Conservation (phyloP, 1,140 invertebrate genomes). For the Drosophila auraria region DNA sequence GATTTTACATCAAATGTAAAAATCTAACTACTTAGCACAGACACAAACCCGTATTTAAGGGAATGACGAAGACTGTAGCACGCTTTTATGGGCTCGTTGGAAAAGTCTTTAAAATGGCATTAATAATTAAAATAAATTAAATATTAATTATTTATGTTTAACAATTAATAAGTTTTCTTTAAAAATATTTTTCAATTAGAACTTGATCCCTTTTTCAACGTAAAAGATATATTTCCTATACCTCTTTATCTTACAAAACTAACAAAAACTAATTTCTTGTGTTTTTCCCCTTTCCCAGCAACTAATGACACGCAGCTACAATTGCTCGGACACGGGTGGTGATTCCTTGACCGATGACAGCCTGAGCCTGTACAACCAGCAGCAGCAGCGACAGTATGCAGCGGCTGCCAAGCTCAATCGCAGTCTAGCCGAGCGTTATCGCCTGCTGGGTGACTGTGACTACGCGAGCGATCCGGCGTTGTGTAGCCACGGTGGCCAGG, state of each 20-base stretch:
- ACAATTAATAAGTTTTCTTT: background rate
- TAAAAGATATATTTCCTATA: background rate
- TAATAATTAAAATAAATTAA: background rate
- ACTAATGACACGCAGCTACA: slow-evolving; percentile 83
- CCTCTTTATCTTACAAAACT: background rate
- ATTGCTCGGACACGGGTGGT: slow-evolving; percentile 71
- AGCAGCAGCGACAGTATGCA: slow-evolving; percentile 48
- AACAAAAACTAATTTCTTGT: background rate
- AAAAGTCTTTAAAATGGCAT: background rate
- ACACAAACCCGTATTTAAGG: slow-evolving; percentile 5
- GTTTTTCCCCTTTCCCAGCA: slow-evolving; percentile 10
- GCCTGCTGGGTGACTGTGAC: slow-evolving; percentile 78
- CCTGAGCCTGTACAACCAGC: slow-evolving; percentile 71
- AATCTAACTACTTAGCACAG: background rate
- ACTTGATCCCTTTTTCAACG: too few species aligned
- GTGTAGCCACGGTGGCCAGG: slow-evolving; percentile 65
- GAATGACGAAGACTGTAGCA: background rate
- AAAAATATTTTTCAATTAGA: background rate
- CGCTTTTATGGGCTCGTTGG: background rate
- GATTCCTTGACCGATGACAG: slow-evolving; percentile 81
- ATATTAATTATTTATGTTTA: background rate
- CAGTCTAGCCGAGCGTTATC: slow-evolving; percentile 71
- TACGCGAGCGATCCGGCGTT: slow-evolving; percentile 81
- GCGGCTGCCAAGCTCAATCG: slow-evolving; percentile 72
- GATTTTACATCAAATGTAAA: slow-evolving; percentile 2